Evolutionary conservation across 2,797 vertebrate species (phyloP).

Genomic region (Manis crassicaudata): DNA sequence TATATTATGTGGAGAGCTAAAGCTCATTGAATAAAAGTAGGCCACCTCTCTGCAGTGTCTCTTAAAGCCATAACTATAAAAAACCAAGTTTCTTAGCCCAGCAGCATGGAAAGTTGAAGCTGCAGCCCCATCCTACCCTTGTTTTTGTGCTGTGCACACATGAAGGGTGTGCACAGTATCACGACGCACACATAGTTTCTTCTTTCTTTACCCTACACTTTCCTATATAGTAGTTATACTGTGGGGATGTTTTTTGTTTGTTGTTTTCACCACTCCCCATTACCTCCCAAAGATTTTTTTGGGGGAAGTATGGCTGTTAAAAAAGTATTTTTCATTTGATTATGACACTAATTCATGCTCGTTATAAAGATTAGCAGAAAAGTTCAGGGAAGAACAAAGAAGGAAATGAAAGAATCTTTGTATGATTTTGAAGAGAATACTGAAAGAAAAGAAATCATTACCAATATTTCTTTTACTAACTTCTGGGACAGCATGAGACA

Average conservation of each 20-base stretch:
- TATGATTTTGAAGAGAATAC: background rate
- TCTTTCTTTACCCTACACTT: background rate
- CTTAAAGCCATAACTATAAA: background rate
- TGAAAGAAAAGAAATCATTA: background rate
- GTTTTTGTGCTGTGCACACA: background rate
- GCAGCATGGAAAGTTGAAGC: background rate
- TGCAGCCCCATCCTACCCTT: background rate
- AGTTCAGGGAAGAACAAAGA: background rate
- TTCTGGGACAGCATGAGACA: background rate
- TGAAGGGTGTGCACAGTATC: background rate
- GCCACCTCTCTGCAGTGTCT: background rate
- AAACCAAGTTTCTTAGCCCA: background rate
- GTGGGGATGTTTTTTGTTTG: background rate
- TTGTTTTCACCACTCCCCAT: background rate
- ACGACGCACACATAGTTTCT: background rate
- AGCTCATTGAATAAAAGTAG: slow-evolving; percentile 49
- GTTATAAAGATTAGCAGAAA: slow-evolving; percentile 11
- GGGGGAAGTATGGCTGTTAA: background rate
- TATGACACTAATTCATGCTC: background rate
- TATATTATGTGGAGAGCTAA: slow-evolving; percentile 28
- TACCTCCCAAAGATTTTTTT: background rate
- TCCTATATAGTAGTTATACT: background rate
- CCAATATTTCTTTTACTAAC: background rate
- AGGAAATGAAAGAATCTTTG: background rate
- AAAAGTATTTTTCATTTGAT: slow-evolving; percentile 9